A percentile compares a stretch with the other conserved stretches of the same genome.
Evolutionary conservation across 2,888 invertebrate genomes (phyloP).

Genomic region (Caenorhabditis imperialis): DNA sequence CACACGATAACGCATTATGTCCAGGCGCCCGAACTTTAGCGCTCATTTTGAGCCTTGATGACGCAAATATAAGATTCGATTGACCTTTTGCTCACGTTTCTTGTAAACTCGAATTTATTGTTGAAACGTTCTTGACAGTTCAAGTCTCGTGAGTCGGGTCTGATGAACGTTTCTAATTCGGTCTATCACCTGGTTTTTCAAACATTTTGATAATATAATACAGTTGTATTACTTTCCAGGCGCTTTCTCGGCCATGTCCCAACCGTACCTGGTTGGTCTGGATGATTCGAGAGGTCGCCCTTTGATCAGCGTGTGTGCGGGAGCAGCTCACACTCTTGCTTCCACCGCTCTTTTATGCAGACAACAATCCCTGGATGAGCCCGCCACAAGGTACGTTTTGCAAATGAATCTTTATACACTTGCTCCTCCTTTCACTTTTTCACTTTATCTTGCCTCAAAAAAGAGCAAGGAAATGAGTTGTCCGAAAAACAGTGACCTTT

Average conservation of each 20-base stretch:
- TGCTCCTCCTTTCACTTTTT: no score
- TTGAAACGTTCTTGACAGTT: no score
- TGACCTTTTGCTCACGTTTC: not conserved
- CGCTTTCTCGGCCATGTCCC: constrained; percentile 73
- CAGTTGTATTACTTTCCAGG: no score
- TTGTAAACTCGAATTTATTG: no score
- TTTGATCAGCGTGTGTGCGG: constrained; percentile 66
- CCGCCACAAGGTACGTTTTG: constrained; percentile 61
- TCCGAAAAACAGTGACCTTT: not conserved
- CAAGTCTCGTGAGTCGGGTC: no score
- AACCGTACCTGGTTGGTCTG: constrained; percentile 72
- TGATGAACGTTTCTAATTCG: no score
- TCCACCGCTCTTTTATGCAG: constrained; percentile 69
- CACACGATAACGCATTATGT: constrained; percentile 12
- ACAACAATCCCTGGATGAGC: constrained; percentile 72
- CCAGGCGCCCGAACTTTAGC: constrained; percentile 19
- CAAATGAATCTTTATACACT: no score
- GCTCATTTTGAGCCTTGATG: not conserved
- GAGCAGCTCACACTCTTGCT: constrained; percentile 72
- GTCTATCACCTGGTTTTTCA: no score
- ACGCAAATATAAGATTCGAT: not conserved
- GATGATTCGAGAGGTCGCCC: constrained; percentile 66
- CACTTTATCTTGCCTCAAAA: no score
- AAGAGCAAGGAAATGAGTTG: constrained; percentile 11
- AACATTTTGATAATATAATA: no score